Base-by-base conservation (phyloP, 2,888 invertebrate genomes). In the Eristalis tenax region DNA sequence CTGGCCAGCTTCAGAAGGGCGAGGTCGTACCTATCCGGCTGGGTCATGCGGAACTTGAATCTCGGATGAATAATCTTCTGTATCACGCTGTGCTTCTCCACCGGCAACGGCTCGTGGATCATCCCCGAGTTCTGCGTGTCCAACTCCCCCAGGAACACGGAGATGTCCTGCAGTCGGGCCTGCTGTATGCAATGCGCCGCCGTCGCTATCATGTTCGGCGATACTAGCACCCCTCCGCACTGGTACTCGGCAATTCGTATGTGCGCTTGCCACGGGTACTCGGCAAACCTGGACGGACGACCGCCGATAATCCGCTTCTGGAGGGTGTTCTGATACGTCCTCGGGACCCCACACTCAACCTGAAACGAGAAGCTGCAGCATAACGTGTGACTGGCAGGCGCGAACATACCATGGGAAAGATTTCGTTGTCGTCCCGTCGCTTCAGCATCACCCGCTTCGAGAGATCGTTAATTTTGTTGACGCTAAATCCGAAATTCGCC, bases 231-330 rank as follows among this genome's bases (percentile, higher is more conserved):
- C 0, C 97, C 97, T 1, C 97, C 97, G 90, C 97, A 97, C 90
- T 97, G 97, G 90, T 96, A 97, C 89, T 96, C 96, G 0, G 96
- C 95, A 89, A 97, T 97, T 90, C 97, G 95, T 85, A 97, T 96
- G 90, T 97, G 97, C 0, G 96, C 97, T 91, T 97, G 97, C 97
- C 97, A 97, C 0, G 97, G 97, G 90, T 96, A 96, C 93, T 97
- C 97, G 0, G 93, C 93, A 65, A 95, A 97, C 89, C 94, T 94
- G 0, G 97, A 97, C 89, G 96, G 96, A 4, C 96, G 93, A 0
- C 97, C 97, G 0, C 97, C 97, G 59, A 97, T 97, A 84, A 97
- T 97, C 70, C 97, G 94, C 91, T 96, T 97, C 90, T 96, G 95
- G 1, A 95, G 91, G 26, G 95, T 93, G 73, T 94, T 93, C 26